Percentiles rank a stretch among this genome's conserved stretches.
Evolutionary conservation across 2,797 vertebrate species (phyloP).

Genomic region (Nannoperca australis): DNA sequence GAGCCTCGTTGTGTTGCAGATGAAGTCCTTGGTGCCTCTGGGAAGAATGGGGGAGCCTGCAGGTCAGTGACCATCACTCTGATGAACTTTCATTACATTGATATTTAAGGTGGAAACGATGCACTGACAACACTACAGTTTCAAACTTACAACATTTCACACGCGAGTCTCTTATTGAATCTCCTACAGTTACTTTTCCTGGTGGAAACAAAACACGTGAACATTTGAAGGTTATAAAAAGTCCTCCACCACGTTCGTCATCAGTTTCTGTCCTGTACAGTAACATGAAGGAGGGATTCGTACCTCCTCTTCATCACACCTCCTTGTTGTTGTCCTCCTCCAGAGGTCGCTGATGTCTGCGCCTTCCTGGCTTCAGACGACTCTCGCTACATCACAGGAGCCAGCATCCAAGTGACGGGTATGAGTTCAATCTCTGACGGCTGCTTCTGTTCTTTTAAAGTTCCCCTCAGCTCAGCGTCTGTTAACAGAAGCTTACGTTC

Average conservation of each 20-base stretch:
- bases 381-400: conserved; percentile 90
- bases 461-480: background rate
- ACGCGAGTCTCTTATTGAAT: background rate
- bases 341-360: conserved; percentile 92
- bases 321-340: background rate
- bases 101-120: background rate
- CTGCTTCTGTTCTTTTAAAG: background rate
- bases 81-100: background rate
- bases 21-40: conserved; percentile 85
- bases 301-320: background rate
- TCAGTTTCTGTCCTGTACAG: background rate
- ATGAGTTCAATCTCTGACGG: background rate
- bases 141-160: background rate
- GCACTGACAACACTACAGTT: background rate
- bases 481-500: background rate
- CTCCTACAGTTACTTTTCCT: background rate
- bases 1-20: conserved; percentile 72
- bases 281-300: background rate
- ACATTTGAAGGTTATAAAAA: background rate
- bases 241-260: too few relatives aligned
- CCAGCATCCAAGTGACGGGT: conserved; percentile 92
- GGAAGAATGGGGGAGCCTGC: conserved; percentile 87
- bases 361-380: conserved; percentile 92
- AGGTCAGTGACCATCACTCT: conserved; percentile 76
- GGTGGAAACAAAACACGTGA: background rate